Evolutionary conservation across 1,140 invertebrate species (phyloP), one percentile per base, ranked within the genome.

Genomic region (Maconellicoccus hirsutus): DNA sequence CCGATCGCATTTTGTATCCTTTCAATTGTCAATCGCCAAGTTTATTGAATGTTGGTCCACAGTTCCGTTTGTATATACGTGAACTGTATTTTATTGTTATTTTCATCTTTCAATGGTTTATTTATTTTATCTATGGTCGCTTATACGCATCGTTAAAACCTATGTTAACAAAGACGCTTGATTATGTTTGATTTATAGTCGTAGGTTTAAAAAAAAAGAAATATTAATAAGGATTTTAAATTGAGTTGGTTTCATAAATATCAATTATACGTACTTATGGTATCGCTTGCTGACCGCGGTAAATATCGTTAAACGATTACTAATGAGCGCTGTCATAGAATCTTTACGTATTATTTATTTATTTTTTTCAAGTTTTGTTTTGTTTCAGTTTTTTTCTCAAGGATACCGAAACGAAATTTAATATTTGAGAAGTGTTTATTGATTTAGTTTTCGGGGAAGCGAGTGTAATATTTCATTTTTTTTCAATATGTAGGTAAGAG

Each of bases 101-200:
- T 52, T 52, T 52, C 42, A 52, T 52, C 42, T 52, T 52, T 52
- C 42, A 52, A 16, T 16, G 42, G 42, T 19, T 52, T 16, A 14
- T 19, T 52, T 16, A 19, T 52, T 52, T 52, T 52, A 52, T 52
- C n/a, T 52, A 52, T 19, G 42, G n/a, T 16, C 42, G 16, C 6
- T 3, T 52, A 52, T 52, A 52, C 42, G 42, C 10, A 52, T 19
- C 10, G 42, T 52, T 52, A 52, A 19, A 14, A 16, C 10, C n/a
- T 52, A 52, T 52, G 16, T 52, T 52, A 52, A 52, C 42, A 52
- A 52, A 52, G 42, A 52, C 42, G 42, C 42, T 52, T 52, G 42
- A 52, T 52, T 52, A 52, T 16, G 3, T 14, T 19, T 52, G 42
- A 52, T 52, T 52, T 52, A 52, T 52, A 3, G 42, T 16, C n/a